Conservation (phyloP, 1,140 invertebrate species). For the Zaprionus kolodkinae region DNA sequence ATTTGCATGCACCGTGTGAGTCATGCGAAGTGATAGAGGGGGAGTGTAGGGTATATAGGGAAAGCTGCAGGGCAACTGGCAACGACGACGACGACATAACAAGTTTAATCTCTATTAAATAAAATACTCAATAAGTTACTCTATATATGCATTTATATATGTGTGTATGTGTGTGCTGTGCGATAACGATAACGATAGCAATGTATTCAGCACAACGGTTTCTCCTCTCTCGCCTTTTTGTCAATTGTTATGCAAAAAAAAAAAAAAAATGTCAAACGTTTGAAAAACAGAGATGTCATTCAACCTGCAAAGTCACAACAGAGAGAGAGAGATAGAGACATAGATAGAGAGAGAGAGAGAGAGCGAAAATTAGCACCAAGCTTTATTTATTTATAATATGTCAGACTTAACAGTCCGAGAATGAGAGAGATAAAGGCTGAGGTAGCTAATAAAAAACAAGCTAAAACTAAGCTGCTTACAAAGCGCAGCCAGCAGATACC, state of each 20-base stretch:
- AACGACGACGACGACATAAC: slow-evolving; percentile 33
- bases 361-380: slow-evolving; percentile 35
- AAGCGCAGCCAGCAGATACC: not conserved
- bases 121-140: slow-evolving; percentile 31
- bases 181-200: slow-evolving; percentile 46
- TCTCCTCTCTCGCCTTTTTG: slow-evolving; percentile 18
- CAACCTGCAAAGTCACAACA: slow-evolving; percentile 42
- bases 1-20: slow-evolving; percentile 55
- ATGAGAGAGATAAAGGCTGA: slow-evolving; percentile 18
- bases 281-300: slow-evolving; percentile 36
- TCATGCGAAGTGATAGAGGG: slow-evolving; percentile 26
- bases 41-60: slow-evolving; percentile 3
- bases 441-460: not conserved
- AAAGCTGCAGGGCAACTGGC: slow-evolving; percentile 15
- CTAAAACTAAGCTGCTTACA: not conserved
- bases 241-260: slow-evolving; percentile 43
- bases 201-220: slow-evolving; percentile 24
- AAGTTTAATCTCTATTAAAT: slow-evolving; percentile 49
- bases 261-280: slow-evolving; percentile 25
- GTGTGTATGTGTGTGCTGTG: slow-evolving; percentile 31
- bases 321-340: slow-evolving; percentile 20
- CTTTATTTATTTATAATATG: slow-evolving; percentile 16
- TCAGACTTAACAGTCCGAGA: not conserved
- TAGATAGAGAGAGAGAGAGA: not conserved
- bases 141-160: not conserved